Base-by-base conservation (phyloP, 2,113 vertebrate species). In the Cromileptes altivelis region DNA sequence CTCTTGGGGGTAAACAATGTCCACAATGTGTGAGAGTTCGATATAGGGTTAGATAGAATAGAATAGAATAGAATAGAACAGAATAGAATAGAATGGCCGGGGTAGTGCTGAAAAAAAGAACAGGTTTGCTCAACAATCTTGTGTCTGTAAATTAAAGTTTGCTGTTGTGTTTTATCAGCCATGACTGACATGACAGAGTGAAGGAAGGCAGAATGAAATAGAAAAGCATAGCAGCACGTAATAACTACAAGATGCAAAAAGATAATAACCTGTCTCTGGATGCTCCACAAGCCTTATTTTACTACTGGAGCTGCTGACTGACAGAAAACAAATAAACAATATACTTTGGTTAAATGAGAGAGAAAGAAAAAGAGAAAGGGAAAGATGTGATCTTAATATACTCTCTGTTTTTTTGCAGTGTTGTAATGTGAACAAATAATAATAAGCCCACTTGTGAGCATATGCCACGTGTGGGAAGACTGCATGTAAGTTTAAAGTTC, bases 301-400 rank as follows among this genome's bases (percentile, higher is more conserved):
- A 7, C 62, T 23, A 27, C 40, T 8, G 17, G 12, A 79, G 75
- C 57, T 53, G 50, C 27, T 52, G 63, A 65, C 50, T 74, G 70
- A 25, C 70, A 25, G n/a, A 53, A 52, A 68, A 47, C 18, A 50
- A 63, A 71, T 57, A 67, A 70, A 5, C 13, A 33, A n/a, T 78
- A 19, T 61, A 65, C n/a, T 63, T 25, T 40, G 23, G 19, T 23
- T 77, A 56, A 85, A 80, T 83, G 47, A 74, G 65, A 81, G 8
- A 21, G 52, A 62, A 18, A 74, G 57, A 25, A 23, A 95, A 95
- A 95, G 93, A 89, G 94, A 17, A 50, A 14, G 7, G 9, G n/a
- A 64, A 8, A 68, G 50, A 18, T 67, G 17, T n/a, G 11, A 58
- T 70, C 52, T 47, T 49, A 14, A 64, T 18, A 37, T n/a, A 25